phyloP scores from a whole-genome alignment of 92 coral and sea anemone species.

The Phenganax stokvisi region DNA sequence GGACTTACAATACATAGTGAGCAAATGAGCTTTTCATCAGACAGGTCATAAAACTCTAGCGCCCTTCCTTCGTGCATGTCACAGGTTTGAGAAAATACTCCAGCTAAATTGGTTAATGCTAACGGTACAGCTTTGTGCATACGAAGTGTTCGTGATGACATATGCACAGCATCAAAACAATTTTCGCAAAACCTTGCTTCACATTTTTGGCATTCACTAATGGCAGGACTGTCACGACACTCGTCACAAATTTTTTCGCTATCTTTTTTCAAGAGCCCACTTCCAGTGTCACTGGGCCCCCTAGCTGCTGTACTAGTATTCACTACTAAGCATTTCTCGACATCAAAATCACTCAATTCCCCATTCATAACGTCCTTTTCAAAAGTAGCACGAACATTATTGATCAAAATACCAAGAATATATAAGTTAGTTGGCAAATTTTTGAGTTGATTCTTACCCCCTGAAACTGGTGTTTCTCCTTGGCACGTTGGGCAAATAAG shows the following conservation, averaged over 20 bases:
- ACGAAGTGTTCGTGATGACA: conserved; percentile 68
- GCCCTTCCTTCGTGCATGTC: conserved; percentile 66
- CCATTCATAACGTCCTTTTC: conserved; percentile 53
- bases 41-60: conserved; percentile 81
- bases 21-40: conserved; percentile 68
- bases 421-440: conserved; percentile 66
- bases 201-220: conserved; percentile 74
- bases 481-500: conserved; percentile 72
- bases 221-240: conserved; percentile 69
- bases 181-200: conserved; percentile 69
- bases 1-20: conserved; percentile 83
- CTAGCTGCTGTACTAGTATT: not conserved
- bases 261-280: not conserved
- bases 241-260: conserved; percentile 62
- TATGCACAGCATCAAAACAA: conserved; percentile 86
- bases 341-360: conserved; percentile 11
- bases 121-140: conserved; percentile 70
- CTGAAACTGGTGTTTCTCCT: conserved; percentile 52
- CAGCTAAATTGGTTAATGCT: conserved; percentile 3
- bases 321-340: conserved; percentile 4
- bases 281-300: not conserved
- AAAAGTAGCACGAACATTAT: conserved; percentile 52
- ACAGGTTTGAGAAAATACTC: conserved; percentile 54
- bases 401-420: conserved; percentile 71
- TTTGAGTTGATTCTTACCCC: conserved; percentile 63